A percentile compares a stretch with the other conserved stretches of the same genome.
Conservation (phyloP, 2,113 vertebrate species). For the Xiphophorus couchianus region DNA sequence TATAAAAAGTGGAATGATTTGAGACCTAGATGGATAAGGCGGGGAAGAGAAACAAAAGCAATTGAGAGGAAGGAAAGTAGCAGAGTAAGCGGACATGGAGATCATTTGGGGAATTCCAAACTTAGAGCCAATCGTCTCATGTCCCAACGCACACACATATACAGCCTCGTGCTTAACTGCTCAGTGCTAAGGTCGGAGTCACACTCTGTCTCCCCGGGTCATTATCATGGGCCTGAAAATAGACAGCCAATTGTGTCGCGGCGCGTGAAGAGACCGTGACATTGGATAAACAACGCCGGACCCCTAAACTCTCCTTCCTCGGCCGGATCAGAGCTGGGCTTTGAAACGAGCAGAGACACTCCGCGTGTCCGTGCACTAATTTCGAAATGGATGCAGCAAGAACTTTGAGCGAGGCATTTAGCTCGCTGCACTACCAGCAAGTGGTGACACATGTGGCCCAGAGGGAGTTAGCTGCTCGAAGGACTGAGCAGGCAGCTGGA, state of each 20-base stretch:
- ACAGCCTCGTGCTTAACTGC: constrained; percentile 39
- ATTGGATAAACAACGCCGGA: constrained; percentile 70
- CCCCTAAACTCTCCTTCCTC: constrained; percentile 45
- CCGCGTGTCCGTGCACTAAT: background rate
- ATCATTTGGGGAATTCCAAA: constrained; percentile 78
- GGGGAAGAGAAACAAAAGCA: constrained; percentile 69
- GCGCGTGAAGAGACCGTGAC: constrained; percentile 72
- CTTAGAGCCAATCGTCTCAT: constrained; percentile 63
- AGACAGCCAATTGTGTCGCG: constrained; percentile 72
- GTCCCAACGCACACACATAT: constrained; percentile 24
- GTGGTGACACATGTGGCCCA: constrained; percentile 72
- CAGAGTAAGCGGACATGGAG: constrained; percentile 68
- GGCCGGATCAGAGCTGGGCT: constrained; percentile 39
- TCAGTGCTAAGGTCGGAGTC: constrained; percentile 74
- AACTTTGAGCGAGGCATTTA: constrained; percentile 61
- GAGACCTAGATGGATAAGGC: constrained; percentile 46
- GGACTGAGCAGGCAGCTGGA: constrained; percentile 72
- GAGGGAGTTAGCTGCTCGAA: constrained; percentile 65
- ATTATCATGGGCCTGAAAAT: constrained; percentile 73
- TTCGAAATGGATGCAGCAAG: constrained; percentile 25
- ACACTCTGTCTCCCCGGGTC: constrained; percentile 73
- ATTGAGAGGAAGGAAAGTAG: constrained; percentile 67
- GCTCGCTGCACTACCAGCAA: constrained; percentile 61
- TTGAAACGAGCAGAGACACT: constrained; percentile 45
- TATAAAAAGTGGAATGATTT: constrained; percentile 47